phyloP scores from a whole-genome alignment of 1,140 invertebrate species.

The Lepidostoma basale region DNA sequence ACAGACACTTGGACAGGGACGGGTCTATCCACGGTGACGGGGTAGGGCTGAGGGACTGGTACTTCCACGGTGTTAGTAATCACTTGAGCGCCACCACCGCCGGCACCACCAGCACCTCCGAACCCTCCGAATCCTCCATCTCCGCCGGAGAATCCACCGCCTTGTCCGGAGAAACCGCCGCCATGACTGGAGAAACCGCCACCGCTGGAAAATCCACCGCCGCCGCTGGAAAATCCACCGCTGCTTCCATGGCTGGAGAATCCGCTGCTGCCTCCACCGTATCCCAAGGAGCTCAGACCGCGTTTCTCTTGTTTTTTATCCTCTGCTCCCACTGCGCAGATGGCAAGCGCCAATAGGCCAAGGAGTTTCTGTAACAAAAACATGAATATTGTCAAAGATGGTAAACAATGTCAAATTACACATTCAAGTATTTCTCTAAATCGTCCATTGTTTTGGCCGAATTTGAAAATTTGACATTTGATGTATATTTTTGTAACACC shows the following conservation, averaged over 20 bases:
- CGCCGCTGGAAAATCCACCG: slow-evolving; percentile 1
- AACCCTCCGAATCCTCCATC: background rate
- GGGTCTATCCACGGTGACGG: slow-evolving; percentile 36
- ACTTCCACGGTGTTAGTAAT: slow-evolving; percentile 42
- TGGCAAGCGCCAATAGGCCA: slow-evolving; percentile 26
- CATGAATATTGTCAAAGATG: too few species aligned
- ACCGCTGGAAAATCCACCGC: background rate
- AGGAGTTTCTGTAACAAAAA: slow-evolving; percentile 35
- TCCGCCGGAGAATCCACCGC: slow-evolving; percentile 31
- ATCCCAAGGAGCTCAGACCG: slow-evolving; percentile 38
- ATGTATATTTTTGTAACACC: too few species aligned
- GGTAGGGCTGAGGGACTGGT: slow-evolving; percentile 44
- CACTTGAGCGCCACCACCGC: slow-evolving; percentile 31
- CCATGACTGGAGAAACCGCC: slow-evolving; percentile 9
- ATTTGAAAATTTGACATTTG: too few species aligned
- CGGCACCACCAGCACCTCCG: slow-evolving; percentile 10
- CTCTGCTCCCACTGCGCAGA: slow-evolving; percentile 25
- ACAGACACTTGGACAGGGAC: slow-evolving; percentile 39
- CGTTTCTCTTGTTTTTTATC: slow-evolving; percentile 44
- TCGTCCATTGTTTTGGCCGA: too few species aligned
- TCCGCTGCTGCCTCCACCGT: slow-evolving; percentile 26
- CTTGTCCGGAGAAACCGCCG: slow-evolving; percentile 16
- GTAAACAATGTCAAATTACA: too few species aligned
- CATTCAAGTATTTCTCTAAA: too few species aligned
- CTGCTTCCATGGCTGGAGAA: slow-evolving; percentile 13